These are phyloP conservation scores for Bambusicola thoracicus DNA, from an alignment of 2,113 vertebrate genomes.

Conservation along the genomic window DNA sequence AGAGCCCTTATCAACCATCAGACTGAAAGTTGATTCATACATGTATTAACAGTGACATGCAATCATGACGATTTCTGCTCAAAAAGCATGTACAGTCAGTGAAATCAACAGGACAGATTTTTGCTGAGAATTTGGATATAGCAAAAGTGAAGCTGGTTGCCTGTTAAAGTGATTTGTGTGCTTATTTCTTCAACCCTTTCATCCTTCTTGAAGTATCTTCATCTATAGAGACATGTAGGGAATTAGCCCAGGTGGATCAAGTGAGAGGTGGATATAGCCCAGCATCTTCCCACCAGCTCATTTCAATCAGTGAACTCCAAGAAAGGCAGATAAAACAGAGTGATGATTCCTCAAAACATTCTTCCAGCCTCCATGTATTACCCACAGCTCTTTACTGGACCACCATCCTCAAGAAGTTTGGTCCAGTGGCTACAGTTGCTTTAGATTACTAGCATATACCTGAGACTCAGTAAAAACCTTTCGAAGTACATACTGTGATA, in stretches of 20 bases:
- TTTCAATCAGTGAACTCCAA: neutral
- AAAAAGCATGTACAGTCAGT: neutral
- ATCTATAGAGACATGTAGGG: neutral
- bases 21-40: neutral
- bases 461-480: neutral
- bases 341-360: fast-evolving
- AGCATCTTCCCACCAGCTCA: neutral
- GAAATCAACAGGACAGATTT: neutral
- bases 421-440: neutral
- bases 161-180: neutral
- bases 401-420: fast-evolving
- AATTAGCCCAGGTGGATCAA: neutral
- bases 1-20: neutral
- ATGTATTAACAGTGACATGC: neutral
- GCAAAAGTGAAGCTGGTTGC: neutral
- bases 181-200: neutral
- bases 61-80: neutral
- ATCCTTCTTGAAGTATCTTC: neutral
- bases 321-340: neutral
- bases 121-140: neutral
- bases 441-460: neutral
- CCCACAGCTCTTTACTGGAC: neutral
- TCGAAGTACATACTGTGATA: neutral
- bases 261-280: neutral
- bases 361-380: fast-evolving